Percentiles rank a stretch among this genome's conserved stretches.
Conservation (phyloP, 1,140 invertebrate species). For the Drosophila nigrodunni region DNA sequence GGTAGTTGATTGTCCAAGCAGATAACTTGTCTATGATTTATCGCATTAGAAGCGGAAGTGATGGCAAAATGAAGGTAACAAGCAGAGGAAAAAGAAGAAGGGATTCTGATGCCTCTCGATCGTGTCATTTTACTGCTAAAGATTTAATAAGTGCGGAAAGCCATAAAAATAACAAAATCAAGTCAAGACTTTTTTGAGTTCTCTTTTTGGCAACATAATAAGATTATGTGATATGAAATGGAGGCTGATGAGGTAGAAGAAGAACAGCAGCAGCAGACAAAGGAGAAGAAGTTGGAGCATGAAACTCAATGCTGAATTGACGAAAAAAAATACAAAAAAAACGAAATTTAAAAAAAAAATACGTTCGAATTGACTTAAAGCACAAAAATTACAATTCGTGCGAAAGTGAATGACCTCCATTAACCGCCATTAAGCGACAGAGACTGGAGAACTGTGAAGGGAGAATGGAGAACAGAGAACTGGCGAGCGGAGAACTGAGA, state of each 20-base stretch:
- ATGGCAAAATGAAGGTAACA: background rate
- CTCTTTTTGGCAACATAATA: constrained; percentile 66
- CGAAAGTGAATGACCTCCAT: constrained; percentile 84
- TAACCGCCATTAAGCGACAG: constrained; percentile 72
- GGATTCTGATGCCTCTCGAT: background rate
- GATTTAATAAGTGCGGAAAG: constrained; percentile 71
- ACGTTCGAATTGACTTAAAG: constrained; percentile 69
- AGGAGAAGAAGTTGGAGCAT: constrained; percentile 26
- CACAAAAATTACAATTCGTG: constrained; percentile 79
- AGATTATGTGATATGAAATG: constrained; percentile 64
- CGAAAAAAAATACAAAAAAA: constrained; percentile 6
- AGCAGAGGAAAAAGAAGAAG: background rate
- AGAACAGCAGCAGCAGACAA: background rate
- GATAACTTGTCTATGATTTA: constrained; percentile 15
- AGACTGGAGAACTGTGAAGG: constrained; percentile 5
- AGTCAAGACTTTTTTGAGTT: constrained; percentile 6
- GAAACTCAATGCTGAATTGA: constrained; percentile 56
- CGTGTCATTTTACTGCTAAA: constrained; percentile 5
- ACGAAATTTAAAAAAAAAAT: constrained; percentile 17
- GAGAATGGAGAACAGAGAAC: constrained; percentile 6
- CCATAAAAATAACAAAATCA: constrained; percentile 59
- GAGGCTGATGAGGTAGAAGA: background rate
- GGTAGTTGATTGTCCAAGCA: constrained; percentile 57
- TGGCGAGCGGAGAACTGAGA: no score
- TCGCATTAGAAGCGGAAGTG: constrained; percentile 17